These are phyloP conservation scores for Chloropsis hardwickii DNA, from an alignment of 2,113 vertebrate species.

Conservation along the genomic window DNA sequence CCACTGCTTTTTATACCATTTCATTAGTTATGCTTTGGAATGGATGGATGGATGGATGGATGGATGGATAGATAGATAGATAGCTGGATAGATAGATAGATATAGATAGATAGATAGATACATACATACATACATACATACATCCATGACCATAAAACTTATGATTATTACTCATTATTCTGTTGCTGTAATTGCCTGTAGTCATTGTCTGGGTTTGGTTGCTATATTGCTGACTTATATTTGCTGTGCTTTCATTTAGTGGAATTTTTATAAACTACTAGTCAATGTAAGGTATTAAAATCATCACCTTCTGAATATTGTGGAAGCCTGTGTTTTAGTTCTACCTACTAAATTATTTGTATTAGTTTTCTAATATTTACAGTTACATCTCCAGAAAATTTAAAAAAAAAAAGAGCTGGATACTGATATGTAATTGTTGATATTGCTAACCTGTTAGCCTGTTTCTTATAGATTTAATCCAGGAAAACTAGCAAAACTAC, in stretches of 20 bases:
- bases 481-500: background rate
- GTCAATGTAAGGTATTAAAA: background rate
- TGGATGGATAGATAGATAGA: background rate
- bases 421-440: rapidly evolving
- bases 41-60: background rate
- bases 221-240: background rate
- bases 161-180: background rate
- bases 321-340: background rate
- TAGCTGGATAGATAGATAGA: background rate
- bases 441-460: background rate
- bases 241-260: background rate
- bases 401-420: background rate
- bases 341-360: background rate
- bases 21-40: background rate
- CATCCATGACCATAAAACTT: background rate
- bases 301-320: background rate
- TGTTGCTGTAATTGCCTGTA: background rate
- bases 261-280: background rate
- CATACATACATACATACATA: background rate
- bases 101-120: background rate
- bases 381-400: background rate
- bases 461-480: background rate
- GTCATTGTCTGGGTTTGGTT: background rate
- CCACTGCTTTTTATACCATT: background rate
- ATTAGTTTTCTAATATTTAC: background rate